Percentiles rank a stretch among this genome's conserved stretches.
Evolutionary conservation across 2,797 vertebrate genomes (phyloP).

Genomic region (Poeciliopsis infans): DNA sequence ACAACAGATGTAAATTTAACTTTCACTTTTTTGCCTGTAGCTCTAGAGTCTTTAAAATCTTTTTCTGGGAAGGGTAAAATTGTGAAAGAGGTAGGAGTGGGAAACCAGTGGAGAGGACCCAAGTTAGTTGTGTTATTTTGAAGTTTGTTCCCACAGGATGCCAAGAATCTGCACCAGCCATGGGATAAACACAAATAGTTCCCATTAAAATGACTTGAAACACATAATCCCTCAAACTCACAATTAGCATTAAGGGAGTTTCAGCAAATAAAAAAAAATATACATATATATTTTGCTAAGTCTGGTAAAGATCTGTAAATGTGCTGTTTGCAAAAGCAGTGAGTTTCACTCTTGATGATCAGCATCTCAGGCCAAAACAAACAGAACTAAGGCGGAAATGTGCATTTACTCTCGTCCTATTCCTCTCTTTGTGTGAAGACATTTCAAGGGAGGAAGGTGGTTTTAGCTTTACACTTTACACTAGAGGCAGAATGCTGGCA

Average conservation of each 20-base stretch:
- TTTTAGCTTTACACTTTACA: neutral
- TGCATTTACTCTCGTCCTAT: neutral
- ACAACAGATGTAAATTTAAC: constrained; percentile 20
- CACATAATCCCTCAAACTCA: constrained; percentile 7
- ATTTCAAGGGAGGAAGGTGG: neutral
- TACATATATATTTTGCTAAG: neutral
- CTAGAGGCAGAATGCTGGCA: neutral
- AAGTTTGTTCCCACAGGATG: constrained; percentile 48
- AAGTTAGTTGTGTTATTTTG: constrained; percentile 34
- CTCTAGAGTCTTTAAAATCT: constrained; percentile 12
- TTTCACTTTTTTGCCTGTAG: constrained; percentile 25
- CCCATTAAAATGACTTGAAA: constrained; percentile 7
- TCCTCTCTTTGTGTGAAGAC: neutral
- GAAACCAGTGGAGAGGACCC: constrained; percentile 39
- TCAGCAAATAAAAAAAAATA: neutral
- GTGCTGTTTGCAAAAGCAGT: neutral
- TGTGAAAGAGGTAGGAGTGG: constrained; percentile 56
- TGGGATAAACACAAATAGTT: constrained; percentile 28
- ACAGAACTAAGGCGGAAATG: constrained; percentile 3
- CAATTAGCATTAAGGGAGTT: neutral
- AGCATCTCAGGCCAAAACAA: constrained; percentile 5
- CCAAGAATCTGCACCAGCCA: constrained; percentile 11
- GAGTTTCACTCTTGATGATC: neutral
- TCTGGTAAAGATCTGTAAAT: constrained; percentile 3
- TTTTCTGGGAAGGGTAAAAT: constrained; percentile 44